Evolutionary conservation across 2,113 vertebrate genomes (phyloP).

Genomic region (Triplophysa tibetana): DNA sequence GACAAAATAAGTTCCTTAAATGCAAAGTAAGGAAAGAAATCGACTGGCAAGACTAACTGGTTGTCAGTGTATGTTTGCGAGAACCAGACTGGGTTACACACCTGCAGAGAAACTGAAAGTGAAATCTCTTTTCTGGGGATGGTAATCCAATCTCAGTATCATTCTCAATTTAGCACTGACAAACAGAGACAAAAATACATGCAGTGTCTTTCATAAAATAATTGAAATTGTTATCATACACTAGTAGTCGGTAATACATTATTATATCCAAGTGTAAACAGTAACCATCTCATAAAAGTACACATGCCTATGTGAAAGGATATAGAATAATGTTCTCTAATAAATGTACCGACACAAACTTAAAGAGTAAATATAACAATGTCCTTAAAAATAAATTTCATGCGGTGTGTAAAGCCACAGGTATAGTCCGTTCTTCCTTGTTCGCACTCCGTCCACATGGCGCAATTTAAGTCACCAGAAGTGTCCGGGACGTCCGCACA

Average conservation of each 20-base stretch:
- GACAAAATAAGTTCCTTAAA: background rate
- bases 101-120: slow-evolving; percentile 22
- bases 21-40: background rate
- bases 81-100: slow-evolving; percentile 12
- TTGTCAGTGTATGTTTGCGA: background rate
- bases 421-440: no score
- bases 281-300: background rate
- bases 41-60: background rate
- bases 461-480: no score
- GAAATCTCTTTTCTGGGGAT: background rate
- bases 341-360: no score
- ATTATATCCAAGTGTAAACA: background rate
- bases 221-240: background rate
- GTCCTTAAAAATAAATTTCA: no score
- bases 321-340: no score
- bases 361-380: no score
- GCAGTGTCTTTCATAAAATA: background rate
- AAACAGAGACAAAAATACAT: background rate
- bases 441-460: no score
- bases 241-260: background rate
- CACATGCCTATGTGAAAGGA: background rate
- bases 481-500: no score
- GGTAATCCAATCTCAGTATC: background rate
- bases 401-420: no score
- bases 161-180: background rate